Base-by-base conservation (phyloP, 2,888 invertebrate genomes). In the Thalpophila matura region DNA sequence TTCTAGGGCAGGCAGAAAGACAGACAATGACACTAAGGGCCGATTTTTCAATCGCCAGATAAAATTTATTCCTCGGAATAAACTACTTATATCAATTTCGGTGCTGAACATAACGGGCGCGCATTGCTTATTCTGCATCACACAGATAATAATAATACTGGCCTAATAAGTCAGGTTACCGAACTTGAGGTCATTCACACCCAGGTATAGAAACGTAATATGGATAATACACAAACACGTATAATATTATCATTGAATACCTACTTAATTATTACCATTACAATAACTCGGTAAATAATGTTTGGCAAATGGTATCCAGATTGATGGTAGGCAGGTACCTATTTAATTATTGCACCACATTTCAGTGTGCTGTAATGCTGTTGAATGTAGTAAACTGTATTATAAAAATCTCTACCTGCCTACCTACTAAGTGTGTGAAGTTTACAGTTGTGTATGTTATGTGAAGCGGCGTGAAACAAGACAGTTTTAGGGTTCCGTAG, bases 161-260 rank as follows among this genome's bases (percentile, higher is more conserved):
- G 47, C 31, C 29, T 43, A 43, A 29, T 56, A 47, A 42, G 18
- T 22, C 43, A 58, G 22, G 61, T 59, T 40, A 53, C 40, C 67
- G 59, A 60, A 60, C 55, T 49, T n/a, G 38, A 43, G 55, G 68
- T 70, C 74, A 67, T 74, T 70, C 40, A 70, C 70, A 42, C 29
- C n/a, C 16, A 47, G 27, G 31, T 46, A 24, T 27, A 40, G 7
- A 46, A 33, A 55, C 16, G n/a, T n/a, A n/a, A 58, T 18, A 16
- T 51, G 40, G 10, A 16, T n/a, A 42, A 38, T 53, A 43, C n/a
- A 31, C 37, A 10, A 43, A 26, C 12, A 27, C 14, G 14, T 51
- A 22, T 24, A 16, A 42, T 10, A 31, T 26, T 29, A 43, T 2
- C 16, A 6, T 12, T 9, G 2, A 0, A 20, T 22, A 35, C 14